A percentile compares a stretch with the other conserved stretches of the same genome.
Evolutionary conservation across 2,797 vertebrate species (phyloP).

Genomic region (Coranthus polyacanthus): DNA sequence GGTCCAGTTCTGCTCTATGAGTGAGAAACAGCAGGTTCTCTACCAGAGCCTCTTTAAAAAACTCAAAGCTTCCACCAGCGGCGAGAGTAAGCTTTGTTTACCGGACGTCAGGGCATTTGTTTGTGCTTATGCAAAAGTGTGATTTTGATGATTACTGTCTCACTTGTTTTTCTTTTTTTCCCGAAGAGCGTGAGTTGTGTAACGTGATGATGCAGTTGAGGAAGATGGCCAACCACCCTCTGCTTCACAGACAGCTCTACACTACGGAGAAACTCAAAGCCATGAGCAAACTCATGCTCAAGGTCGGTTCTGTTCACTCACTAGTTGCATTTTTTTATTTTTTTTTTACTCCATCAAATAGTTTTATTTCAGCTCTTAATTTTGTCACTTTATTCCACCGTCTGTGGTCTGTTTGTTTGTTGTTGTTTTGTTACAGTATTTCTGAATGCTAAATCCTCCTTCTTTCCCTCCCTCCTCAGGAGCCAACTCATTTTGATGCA

Average conservation of each 20-base stretch:
- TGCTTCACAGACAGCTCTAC: slow-evolving; percentile 95
- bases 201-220: slow-evolving; percentile 98
- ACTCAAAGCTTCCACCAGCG: slow-evolving; percentile 85
- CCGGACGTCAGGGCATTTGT: background rate
- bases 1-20: slow-evolving; percentile 91
- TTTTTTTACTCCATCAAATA: background rate
- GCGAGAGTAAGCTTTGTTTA: slow-evolving; percentile 85
- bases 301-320: slow-evolving; percentile 78
- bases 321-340: background rate
- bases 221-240: slow-evolving; percentile 98
- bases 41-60: slow-evolving; percentile 89
- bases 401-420: background rate
- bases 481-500: slow-evolving; percentile 93
- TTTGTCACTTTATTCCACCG: background rate
- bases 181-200: slow-evolving; percentile 89
- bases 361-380: background rate
- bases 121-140: background rate
- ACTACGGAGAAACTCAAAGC: slow-evolving; percentile 90
- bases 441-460: background rate
- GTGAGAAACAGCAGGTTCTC: slow-evolving; percentile 90
- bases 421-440: background rate
- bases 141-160: background rate
- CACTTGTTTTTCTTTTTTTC: background rate
- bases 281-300: slow-evolving; percentile 96
- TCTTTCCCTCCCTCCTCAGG: slow-evolving; percentile 78